phyloP scores from a whole-genome alignment of 2,888 invertebrate species.

The Rhaphigaster nebulosa region DNA sequence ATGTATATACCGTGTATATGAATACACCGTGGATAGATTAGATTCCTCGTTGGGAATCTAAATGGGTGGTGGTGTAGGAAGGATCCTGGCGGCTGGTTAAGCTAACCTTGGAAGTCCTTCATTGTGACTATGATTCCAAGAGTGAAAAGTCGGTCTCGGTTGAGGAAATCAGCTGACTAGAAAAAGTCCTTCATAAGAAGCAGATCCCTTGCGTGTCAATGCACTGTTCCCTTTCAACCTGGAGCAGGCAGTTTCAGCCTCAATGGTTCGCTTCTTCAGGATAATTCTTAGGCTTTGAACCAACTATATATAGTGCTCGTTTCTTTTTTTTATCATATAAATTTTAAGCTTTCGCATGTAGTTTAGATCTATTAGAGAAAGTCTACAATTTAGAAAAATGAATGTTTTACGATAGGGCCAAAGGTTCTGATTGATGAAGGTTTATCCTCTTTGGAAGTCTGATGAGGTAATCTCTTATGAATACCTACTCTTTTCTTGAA shows the following conservation, averaged over 20 bases:
- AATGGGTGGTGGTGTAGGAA: neutral
- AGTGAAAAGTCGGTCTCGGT: slow-evolving; percentile 46
- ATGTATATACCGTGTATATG: too few relatives aligned
- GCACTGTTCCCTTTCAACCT: slow-evolving; percentile 33
- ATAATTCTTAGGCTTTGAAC: neutral
- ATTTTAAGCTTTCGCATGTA: neutral
- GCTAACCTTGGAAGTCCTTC: slow-evolving; percentile 22
- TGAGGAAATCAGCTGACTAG: slow-evolving; percentile 43
- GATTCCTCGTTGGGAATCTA: too few relatives aligned
- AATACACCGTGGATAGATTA: too few relatives aligned
- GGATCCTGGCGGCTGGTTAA: neutral
- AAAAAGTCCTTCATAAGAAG: slow-evolving; percentile 36
- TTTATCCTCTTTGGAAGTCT: too few relatives aligned
- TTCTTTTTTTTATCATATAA: neutral
- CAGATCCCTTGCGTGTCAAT: slow-evolving; percentile 41
- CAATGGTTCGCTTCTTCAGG: slow-evolving; percentile 18
- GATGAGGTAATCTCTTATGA: too few relatives aligned
- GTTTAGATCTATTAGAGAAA: too few relatives aligned
- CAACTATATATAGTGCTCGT: neutral
- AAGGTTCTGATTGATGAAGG: too few relatives aligned
- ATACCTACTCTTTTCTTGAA: too few relatives aligned
- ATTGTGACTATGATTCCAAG: slow-evolving; percentile 30
- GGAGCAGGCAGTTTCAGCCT: slow-evolving; percentile 20
- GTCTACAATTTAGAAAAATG: too few relatives aligned
- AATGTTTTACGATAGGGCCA: too few relatives aligned